These are phyloP conservation scores for Hydractinia echinata DNA, from an alignment of 30 jellyfish, hydroid and myxozoan genomes.

Conservation along the genomic window DNA sequence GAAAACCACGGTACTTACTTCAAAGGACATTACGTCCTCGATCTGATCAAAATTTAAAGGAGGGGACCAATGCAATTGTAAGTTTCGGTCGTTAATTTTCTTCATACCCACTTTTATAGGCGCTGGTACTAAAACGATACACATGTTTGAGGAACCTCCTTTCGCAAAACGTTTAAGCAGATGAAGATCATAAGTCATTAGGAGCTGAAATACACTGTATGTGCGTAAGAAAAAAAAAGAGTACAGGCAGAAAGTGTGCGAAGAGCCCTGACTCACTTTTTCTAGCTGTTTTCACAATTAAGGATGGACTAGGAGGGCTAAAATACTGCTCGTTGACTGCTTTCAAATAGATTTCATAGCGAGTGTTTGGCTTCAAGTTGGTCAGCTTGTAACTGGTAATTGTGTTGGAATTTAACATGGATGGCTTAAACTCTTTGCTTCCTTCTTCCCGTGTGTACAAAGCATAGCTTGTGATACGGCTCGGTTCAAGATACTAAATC, in stretches of 20 bases:
- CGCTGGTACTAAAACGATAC: slow-evolving; percentile 58
- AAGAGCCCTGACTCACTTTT: no score
- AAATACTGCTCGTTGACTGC: slow-evolving; percentile 62
- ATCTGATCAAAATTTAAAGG: slow-evolving; percentile 5
- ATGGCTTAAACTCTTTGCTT: slow-evolving; percentile 31
- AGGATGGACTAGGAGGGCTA: slow-evolving; percentile 46
- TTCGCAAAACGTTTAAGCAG: no score
- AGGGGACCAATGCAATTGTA: slow-evolving; percentile 68
- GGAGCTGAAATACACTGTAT: no score
- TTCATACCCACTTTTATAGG: slow-evolving; percentile 48
- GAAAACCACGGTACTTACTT: neutral
- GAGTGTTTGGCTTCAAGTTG: slow-evolving; percentile 58
- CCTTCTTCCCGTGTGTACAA: slow-evolving; percentile 53
- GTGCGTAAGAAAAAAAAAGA: no score
- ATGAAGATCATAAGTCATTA: no score
- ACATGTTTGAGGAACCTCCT: neutral
- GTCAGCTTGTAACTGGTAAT: slow-evolving; percentile 30
- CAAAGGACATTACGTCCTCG: neutral
- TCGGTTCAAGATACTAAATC: slow-evolving; percentile 59
- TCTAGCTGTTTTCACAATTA: slow-evolving; percentile 41
- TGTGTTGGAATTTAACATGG: slow-evolving; percentile 17
- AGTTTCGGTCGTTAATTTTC: slow-evolving; percentile 34
- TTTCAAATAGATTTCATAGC: slow-evolving; percentile 56
- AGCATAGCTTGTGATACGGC: slow-evolving; percentile 65
- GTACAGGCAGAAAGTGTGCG: no score